phyloP scores from a whole-genome alignment of 2,797 vertebrate species.

The Sebastes cheni region DNA sequence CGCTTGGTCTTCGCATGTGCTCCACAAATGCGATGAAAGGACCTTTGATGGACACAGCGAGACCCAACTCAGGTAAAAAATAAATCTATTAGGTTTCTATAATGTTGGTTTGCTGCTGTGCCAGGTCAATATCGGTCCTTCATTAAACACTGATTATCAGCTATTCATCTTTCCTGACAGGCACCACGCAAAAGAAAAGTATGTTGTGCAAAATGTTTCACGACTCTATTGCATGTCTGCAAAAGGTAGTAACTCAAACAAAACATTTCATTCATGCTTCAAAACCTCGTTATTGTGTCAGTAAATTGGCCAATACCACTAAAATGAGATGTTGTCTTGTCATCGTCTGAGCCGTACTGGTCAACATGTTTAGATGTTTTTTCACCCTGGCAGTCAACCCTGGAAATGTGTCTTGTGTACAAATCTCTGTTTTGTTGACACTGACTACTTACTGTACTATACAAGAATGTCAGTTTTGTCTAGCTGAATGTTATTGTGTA shows the following conservation, averaged over 20 bases:
- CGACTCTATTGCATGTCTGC: no score
- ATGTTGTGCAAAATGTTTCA: not conserved
- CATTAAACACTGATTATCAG: not conserved
- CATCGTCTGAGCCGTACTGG: not conserved
- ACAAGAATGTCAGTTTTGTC: no score
- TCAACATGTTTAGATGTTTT: not conserved
- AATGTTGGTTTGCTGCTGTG: not conserved
- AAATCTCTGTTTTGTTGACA: no score
- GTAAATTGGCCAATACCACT: not conserved
- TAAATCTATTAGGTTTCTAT: not conserved
- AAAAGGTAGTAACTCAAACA: no score
- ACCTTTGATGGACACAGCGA: constrained; percentile 72
- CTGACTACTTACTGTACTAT: no score
- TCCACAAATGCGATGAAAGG: constrained; percentile 56
- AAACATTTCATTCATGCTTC: no score
- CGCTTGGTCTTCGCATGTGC: constrained; percentile 74
- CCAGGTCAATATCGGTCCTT: not conserved
- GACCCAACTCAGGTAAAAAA: constrained; percentile 84
- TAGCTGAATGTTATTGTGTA: no score
- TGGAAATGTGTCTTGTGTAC: no score
- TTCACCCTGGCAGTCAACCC: not conserved
- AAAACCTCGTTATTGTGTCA: not conserved
- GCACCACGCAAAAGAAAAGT: not conserved
- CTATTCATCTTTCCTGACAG: not conserved
- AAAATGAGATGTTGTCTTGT: not conserved